phyloP scores from a whole-genome alignment of 2,888 invertebrate genomes.

The Copidosoma aretas region DNA sequence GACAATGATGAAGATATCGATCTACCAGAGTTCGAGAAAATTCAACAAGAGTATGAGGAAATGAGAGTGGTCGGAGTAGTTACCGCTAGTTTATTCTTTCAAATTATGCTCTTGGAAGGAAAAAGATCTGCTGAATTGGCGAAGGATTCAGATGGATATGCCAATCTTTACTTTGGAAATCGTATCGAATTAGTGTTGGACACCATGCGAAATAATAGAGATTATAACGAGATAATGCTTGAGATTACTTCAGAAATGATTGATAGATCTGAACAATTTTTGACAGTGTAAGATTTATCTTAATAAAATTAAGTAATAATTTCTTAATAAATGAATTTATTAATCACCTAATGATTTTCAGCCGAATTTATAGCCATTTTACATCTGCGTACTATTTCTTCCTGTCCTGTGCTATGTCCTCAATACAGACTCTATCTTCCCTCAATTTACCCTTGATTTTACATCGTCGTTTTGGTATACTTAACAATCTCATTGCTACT shows the following conservation, averaged over 20 bases:
- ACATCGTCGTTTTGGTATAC: too few species aligned
- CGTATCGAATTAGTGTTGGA: conserved; percentile 44
- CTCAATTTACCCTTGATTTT: too few species aligned
- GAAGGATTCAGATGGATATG: conserved; percentile 43
- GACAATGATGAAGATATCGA: conserved; percentile 39
- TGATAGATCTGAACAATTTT: conserved; percentile 32
- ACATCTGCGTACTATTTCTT: too few species aligned
- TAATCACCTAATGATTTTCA: too few species aligned
- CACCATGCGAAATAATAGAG: conserved; percentile 46
- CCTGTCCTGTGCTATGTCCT: too few species aligned
- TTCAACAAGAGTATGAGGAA: conserved; percentile 21
- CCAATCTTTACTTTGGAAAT: conserved; percentile 39
- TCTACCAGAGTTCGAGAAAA: conserved; percentile 51
- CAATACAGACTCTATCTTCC: too few species aligned
- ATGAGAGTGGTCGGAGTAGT: background rate
- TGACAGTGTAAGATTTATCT: too few species aligned
- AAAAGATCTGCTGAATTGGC: conserved; percentile 41
- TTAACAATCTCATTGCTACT: too few species aligned
- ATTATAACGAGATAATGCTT: conserved; percentile 44
- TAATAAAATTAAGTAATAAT: too few species aligned
- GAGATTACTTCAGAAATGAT: conserved; percentile 49
- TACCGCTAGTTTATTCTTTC: conserved; percentile 1
- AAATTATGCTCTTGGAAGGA: background rate
- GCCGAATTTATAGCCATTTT: too few species aligned
- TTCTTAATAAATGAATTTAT: too few species aligned